Conservation (phyloP, 2,113 vertebrate species). For the Caretta caretta region DNA sequence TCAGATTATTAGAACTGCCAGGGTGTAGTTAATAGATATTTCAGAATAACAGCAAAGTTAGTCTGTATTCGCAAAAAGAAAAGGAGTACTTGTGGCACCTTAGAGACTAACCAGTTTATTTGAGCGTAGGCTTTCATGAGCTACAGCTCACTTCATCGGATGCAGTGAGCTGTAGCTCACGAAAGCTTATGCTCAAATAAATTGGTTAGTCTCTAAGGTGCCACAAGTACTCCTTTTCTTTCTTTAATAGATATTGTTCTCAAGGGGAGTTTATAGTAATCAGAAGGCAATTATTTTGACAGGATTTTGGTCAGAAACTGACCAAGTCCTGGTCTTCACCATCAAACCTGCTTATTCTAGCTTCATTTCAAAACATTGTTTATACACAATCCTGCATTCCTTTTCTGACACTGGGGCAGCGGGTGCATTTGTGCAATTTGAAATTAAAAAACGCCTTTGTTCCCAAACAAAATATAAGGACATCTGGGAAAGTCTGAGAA, state of each 20-base stretch:
- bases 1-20: background rate
- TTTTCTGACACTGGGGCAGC: background rate
- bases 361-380: background rate
- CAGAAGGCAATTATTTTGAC: constrained; percentile 33
- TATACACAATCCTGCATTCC: background rate
- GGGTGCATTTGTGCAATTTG: background rate
- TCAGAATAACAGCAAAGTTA: no score
- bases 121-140: no score
- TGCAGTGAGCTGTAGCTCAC: no score
- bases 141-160: no score
- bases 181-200: no score
- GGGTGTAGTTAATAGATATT: constrained; percentile 3
- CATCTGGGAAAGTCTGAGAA: constrained; percentile 24
- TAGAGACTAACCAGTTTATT: no score
- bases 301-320: background rate
- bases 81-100: no score
- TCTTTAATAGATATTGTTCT: constrained; percentile 38
- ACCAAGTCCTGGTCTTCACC: background rate
- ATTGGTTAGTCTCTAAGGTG: no score
- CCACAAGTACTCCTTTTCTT: no score
- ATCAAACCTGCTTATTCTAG: constrained; percentile 46
- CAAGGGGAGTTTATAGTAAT: background rate
- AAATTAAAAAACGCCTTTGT: constrained; percentile 64
- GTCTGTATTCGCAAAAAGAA: no score
- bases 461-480: background rate